Percentiles rank a stretch among this genome's conserved stretches.
Evolutionary conservation across 1,140 invertebrate species (phyloP).

Genomic region (Frieseomelitta varia): DNA sequence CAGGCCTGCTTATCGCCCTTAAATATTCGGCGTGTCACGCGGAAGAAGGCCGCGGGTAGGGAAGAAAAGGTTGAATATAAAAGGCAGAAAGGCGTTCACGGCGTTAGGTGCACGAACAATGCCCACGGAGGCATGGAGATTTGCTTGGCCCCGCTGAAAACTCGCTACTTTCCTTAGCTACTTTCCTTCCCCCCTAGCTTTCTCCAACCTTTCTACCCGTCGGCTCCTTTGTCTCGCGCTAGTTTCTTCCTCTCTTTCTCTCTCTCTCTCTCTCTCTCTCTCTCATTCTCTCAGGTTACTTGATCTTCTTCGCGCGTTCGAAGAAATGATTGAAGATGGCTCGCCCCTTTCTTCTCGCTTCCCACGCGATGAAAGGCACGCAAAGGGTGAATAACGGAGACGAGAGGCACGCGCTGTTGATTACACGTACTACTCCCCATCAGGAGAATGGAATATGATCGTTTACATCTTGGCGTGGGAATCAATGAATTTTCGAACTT

Average conservation of each 20-base stretch:
- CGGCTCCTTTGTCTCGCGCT: background rate
- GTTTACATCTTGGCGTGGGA: background rate
- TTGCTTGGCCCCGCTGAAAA: slow-evolving; percentile 11
- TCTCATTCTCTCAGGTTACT: too few relatives aligned
- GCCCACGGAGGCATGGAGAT: slow-evolving; percentile 16
- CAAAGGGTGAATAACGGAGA: background rate
- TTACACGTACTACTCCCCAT: too few relatives aligned
- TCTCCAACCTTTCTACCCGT: background rate
- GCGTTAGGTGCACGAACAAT: slow-evolving; percentile 26
- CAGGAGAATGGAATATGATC: too few relatives aligned
- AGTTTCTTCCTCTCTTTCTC: background rate
- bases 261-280: background rate
- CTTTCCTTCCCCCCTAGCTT: background rate
- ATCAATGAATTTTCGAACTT: background rate
- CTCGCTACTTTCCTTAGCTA: background rate
- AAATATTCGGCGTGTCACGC: slow-evolving; percentile 33
- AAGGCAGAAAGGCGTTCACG: slow-evolving; percentile 15
- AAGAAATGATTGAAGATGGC: background rate
- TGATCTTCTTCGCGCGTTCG: background rate
- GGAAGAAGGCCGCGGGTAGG: background rate
- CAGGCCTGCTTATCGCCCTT: slow-evolving; percentile 39
- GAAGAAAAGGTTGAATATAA: background rate
- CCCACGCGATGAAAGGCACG: background rate
- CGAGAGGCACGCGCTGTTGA: background rate
- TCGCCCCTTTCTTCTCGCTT: background rate